Evolutionary conservation across 1,140 invertebrate genomes (phyloP).

Genomic region (Holcopasites calliopsidis): DNA sequence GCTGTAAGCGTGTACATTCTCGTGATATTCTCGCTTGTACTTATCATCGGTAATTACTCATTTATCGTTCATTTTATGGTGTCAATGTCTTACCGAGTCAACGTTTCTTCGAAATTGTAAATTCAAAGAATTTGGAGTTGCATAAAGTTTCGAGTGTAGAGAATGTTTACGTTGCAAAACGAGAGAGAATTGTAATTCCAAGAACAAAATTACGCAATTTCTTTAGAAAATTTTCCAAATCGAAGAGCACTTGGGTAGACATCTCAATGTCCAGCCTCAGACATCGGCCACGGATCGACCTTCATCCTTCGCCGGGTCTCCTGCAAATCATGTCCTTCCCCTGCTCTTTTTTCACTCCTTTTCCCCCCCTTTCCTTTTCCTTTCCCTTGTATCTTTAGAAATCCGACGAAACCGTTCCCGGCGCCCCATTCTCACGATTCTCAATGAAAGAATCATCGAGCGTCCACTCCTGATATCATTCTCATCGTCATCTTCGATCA

Average conservation of each 20-base stretch:
- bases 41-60: not conserved
- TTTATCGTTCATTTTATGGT: not conserved
- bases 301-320: constrained; percentile 54
- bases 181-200: too few relatives aligned
- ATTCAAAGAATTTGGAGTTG: too few relatives aligned
- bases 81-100: not conserved
- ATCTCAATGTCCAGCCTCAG: constrained; percentile 32
- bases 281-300: constrained; percentile 39
- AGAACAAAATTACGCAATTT: not conserved
- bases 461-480: not conserved
- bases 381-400: not conserved
- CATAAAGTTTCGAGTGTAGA: too few relatives aligned
- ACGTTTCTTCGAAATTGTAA: not conserved
- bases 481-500: not conserved
- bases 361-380: not conserved
- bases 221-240: too few relatives aligned
- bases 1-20: not conserved
- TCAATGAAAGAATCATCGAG: not conserved
- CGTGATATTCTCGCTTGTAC: not conserved
- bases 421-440: not conserved
- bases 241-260: constrained; percentile 41
- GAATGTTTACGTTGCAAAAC: too few relatives aligned
- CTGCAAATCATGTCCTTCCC: constrained; percentile 15
- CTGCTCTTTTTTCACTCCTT: not conserved
- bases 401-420: not conserved